Conservation (phyloP, 1,140 invertebrate genomes). For the Lepidurus couesii region DNA sequence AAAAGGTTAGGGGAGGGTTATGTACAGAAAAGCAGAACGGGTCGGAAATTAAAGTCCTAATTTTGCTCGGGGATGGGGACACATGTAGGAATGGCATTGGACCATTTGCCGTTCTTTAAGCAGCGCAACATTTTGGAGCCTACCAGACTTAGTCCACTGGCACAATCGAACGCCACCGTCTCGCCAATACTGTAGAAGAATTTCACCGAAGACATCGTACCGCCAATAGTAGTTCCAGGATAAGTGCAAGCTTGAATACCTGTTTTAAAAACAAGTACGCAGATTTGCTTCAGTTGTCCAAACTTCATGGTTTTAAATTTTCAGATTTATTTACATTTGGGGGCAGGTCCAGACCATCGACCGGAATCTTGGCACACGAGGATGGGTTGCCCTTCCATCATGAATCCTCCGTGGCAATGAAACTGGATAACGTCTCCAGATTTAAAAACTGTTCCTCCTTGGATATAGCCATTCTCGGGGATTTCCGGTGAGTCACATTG, state of each 20-base stretch:
- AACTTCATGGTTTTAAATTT: not conserved
- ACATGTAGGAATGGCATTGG: slow-evolving; percentile 63
- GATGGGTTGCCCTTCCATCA: slow-evolving; percentile 77
- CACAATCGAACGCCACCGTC: slow-evolving; percentile 76
- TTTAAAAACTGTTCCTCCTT: slow-evolving; percentile 63
- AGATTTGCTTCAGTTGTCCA: slow-evolving; percentile 18
- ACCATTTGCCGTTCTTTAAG: slow-evolving; percentile 77
- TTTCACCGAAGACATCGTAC: slow-evolving; percentile 74
- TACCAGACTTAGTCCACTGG: slow-evolving; percentile 63
- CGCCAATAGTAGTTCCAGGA: slow-evolving; percentile 74
- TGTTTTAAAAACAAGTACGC: slow-evolving; percentile 40
- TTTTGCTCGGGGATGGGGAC: slow-evolving; percentile 34
- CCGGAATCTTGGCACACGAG: slow-evolving; percentile 82
- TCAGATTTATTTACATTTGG: slow-evolving; percentile 63
- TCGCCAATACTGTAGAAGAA: slow-evolving; percentile 80
- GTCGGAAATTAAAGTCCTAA: not conserved
- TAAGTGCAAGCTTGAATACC: slow-evolving; percentile 76
- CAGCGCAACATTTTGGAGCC: slow-evolving; percentile 69
- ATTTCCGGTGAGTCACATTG: slow-evolving; percentile 62
- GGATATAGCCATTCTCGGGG: slow-evolving; percentile 69
- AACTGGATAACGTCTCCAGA: slow-evolving; percentile 77
- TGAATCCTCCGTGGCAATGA: slow-evolving; percentile 77
- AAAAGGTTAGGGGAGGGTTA: slow-evolving; percentile 6
- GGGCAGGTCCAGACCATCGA: slow-evolving; percentile 72
- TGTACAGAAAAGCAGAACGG: not conserved